Evolutionary conservation across 2,113 vertebrate species (phyloP).

Genomic region (Hippocampus abdominalis): DNA sequence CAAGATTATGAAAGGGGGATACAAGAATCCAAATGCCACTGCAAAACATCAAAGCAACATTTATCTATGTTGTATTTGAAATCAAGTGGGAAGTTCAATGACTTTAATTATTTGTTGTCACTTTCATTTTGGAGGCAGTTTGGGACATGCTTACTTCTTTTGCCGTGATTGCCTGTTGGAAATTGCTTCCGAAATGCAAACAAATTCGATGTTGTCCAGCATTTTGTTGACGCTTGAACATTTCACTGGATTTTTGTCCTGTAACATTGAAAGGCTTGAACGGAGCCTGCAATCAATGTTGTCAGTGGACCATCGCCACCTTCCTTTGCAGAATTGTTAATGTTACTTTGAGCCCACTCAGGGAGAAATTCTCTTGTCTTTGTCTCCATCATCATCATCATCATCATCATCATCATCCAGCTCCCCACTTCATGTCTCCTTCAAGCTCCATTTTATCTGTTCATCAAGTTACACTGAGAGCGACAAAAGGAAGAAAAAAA

Average conservation of each 20-base stretch:
- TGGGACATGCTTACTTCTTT: too few relatives aligned
- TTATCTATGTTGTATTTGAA: too few relatives aligned
- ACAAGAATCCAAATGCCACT: too few relatives aligned
- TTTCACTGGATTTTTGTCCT: neutral
- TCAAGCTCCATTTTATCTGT: conserved; percentile 39
- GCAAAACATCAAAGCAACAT: too few relatives aligned
- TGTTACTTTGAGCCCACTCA: conserved; percentile 20
- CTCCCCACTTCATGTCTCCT: conserved; percentile 28
- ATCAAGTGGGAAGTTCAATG: too few relatives aligned
- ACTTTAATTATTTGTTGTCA: too few relatives aligned
- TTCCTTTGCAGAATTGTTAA: conserved; percentile 24
- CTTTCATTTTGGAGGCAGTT: too few relatives aligned
- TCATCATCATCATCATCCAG: conserved; percentile 28
- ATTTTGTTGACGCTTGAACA: neutral
- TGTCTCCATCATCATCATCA: conserved; percentile 39
- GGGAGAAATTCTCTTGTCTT: conserved; percentile 36
- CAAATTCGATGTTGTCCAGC: neutral
- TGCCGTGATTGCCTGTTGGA: too few relatives aligned
- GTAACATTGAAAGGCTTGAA: neutral
- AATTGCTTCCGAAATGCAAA: neutral
- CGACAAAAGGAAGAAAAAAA: conserved; percentile 43
- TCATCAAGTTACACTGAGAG: conserved; percentile 50
- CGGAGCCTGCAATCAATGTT: conserved; percentile 16
- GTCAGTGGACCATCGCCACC: conserved; percentile 43
- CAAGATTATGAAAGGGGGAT: too few relatives aligned